phyloP scores from a whole-genome alignment of 2,113 vertebrate genomes.

The Brachypodius melanocephalos region DNA sequence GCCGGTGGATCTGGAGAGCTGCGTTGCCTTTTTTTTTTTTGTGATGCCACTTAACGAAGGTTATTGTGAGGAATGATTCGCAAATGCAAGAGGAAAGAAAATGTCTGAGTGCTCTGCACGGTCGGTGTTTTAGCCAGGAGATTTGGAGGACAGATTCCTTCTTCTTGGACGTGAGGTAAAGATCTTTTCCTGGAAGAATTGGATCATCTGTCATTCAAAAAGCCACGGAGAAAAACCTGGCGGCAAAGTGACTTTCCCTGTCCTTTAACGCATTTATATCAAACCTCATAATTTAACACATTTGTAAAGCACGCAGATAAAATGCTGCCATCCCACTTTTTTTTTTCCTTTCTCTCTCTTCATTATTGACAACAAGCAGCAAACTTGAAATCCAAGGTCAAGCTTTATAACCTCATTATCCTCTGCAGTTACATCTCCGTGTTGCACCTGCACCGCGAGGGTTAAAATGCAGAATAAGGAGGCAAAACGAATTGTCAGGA shows the following conservation, averaged over 20 bases:
- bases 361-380: not conserved
- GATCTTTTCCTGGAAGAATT: not conserved
- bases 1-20: not conserved
- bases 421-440: not conserved
- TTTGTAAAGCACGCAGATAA: not conserved
- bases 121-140: not conserved
- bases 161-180: not conserved
- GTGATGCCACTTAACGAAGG: not conserved
- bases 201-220: not conserved
- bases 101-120: not conserved
- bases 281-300: not conserved
- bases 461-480: not conserved
- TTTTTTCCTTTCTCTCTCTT: too few species aligned
- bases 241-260: not conserved
- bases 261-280: not conserved
- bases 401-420: fast-evolving
- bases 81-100: not conserved
- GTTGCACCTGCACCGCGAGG: fast-evolving
- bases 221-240: not conserved
- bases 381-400: not conserved
- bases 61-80: not conserved
- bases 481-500: not conserved
- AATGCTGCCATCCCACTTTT: fast-evolving
- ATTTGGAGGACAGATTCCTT: not conserved
- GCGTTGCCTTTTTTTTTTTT: not conserved